Percentiles rank a stretch among this genome's conserved stretches.
Conservation (phyloP, 2,113 vertebrate species). For the Cyprinodon tularosa region DNA sequence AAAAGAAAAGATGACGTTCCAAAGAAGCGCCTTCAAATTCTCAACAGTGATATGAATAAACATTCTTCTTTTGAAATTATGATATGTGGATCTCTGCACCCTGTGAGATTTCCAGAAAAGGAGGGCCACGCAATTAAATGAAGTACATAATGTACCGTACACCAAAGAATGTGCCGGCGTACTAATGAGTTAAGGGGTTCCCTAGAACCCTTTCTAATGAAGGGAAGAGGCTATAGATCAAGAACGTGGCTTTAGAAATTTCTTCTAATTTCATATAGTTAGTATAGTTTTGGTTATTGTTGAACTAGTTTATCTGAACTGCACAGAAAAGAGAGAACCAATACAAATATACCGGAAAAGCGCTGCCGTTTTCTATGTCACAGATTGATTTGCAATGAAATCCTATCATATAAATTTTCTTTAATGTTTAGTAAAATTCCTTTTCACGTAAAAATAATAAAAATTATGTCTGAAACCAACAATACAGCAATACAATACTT, state of each 20-base stretch:
- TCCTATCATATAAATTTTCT: neutral
- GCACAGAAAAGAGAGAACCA: neutral
- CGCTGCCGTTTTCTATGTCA: neutral
- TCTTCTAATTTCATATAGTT: conserved; percentile 44
- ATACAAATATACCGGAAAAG: neutral
- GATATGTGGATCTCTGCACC: conserved; percentile 30
- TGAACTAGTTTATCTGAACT: conserved; percentile 8
- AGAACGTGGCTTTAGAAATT: conserved; percentile 29
- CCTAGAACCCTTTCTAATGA: conserved; percentile 12
- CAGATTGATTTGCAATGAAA: neutral
- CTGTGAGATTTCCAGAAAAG: conserved; percentile 39
- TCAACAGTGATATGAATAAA: conserved; percentile 22
- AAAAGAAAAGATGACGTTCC: conserved; percentile 48
- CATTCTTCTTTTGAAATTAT: conserved; percentile 55
- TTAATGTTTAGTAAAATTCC: too few relatives aligned
- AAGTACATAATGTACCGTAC: conserved; percentile 10
- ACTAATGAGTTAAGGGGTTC: conserved; percentile 48
- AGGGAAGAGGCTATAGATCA: conserved; percentile 34
- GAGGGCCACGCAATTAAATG: conserved; percentile 14
- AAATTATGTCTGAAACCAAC: neutral
- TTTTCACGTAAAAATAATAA: too few relatives aligned
- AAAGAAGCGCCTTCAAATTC: conserved; percentile 45
- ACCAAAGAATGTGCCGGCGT: conserved; percentile 41
- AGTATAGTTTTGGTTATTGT: conserved; percentile 14
- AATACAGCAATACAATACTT: too few relatives aligned